Evolutionary conservation across 2,113 vertebrate species (phyloP).

Genomic region (Dermatemys mawii): DNA sequence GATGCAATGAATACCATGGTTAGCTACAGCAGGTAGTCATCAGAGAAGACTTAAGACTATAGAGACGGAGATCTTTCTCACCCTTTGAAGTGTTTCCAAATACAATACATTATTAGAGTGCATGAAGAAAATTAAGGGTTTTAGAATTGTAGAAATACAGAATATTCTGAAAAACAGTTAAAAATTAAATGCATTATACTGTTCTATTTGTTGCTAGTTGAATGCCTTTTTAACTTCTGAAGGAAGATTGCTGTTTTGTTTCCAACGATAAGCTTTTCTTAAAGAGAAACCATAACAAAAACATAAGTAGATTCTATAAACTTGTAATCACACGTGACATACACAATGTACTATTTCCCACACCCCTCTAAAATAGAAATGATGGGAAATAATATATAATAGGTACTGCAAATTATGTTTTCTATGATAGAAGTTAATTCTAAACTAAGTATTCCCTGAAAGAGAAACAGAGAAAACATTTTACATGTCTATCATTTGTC

Average conservation of each 20-base stretch:
- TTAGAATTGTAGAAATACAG: constrained; percentile 2
- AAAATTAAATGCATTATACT: constrained; percentile 46
- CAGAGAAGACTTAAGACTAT: neutral
- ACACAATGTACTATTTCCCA: constrained; percentile 72
- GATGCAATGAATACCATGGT: neutral
- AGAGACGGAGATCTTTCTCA: constrained; percentile 7
- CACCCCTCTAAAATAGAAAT: constrained; percentile 59
- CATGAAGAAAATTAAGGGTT: too few species aligned
- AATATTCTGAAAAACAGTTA: constrained; percentile 53
- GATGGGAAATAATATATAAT: constrained; percentile 51
- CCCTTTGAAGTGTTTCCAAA: constrained; percentile 28
- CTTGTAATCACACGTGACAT: constrained; percentile 81
- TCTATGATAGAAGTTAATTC: constrained; percentile 85
- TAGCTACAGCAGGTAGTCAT: neutral
- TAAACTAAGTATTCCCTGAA: constrained; percentile 80
- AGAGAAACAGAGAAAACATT: constrained; percentile 79
- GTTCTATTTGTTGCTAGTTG: neutral
- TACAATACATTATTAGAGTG: too few species aligned
- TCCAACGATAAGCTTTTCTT: constrained; percentile 73
- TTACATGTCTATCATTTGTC: constrained; percentile 82
- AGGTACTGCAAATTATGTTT: constrained; percentile 70
- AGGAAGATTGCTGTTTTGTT: constrained; percentile 13
- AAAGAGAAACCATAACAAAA: constrained; percentile 63
- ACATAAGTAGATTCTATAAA: constrained; percentile 62
- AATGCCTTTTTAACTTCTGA: constrained; percentile 30